Evolutionary conservation across 1,140 invertebrate genomes (phyloP).

Genomic region (Zaprionus ghesquierei): DNA sequence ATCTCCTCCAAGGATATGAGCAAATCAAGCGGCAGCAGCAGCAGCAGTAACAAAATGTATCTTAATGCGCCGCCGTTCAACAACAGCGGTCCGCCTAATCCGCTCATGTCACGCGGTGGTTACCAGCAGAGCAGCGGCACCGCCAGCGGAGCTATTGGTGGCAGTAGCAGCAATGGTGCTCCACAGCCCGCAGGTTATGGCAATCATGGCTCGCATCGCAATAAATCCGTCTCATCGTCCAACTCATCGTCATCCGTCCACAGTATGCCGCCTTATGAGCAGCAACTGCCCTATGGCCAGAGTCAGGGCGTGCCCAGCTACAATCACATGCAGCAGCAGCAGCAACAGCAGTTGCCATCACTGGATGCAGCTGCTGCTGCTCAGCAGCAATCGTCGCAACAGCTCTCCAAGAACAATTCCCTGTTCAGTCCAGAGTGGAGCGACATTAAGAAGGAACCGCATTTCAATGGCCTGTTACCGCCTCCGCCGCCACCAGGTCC

Average conservation of each 20-base stretch:
- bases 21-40: constrained; percentile 27
- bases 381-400: constrained; percentile 21
- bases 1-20: constrained; percentile 58
- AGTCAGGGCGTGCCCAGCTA: constrained; percentile 54
- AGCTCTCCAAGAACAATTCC: constrained; percentile 55
- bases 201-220: constrained; percentile 53
- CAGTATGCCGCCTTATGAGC: constrained; percentile 62
- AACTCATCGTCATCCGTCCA: constrained; percentile 64
- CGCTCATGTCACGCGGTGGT: constrained; percentile 63
- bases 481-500: constrained; percentile 46
- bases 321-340: constrained; percentile 52
- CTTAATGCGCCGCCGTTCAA: constrained; percentile 61
- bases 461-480: constrained; percentile 59
- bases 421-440: constrained; percentile 79
- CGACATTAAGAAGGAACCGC: constrained; percentile 67
- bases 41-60: constrained; percentile 64
- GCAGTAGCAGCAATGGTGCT: constrained; percentile 31
- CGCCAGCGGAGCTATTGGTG: not conserved
- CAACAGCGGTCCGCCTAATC: constrained; percentile 54
- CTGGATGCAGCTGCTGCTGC: constrained; percentile 15
- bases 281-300: constrained; percentile 64
- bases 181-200: constrained; percentile 41
- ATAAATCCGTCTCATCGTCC: constrained; percentile 61
- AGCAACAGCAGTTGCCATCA: constrained; percentile 30
- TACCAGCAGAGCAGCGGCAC: constrained; percentile 27